These are phyloP conservation scores for Tetragnatha montana DNA, from an alignment of 2,888 invertebrate species.

Conservation along the genomic window DNA sequence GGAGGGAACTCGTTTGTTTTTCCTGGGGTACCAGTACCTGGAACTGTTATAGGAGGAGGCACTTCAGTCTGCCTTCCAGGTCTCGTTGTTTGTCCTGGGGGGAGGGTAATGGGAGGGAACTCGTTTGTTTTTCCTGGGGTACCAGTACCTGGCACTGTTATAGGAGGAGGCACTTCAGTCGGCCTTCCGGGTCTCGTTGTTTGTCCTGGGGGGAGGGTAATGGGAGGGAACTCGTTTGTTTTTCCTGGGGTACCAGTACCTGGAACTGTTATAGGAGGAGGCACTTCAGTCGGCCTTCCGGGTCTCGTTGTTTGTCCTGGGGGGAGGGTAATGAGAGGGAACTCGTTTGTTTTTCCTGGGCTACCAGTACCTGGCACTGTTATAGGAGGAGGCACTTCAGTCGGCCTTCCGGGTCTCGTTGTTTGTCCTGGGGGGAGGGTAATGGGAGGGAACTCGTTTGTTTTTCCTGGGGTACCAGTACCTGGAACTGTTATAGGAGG, in stretches of 20 bases:
- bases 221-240: background rate
- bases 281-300: background rate
- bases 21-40: background rate
- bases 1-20: background rate
- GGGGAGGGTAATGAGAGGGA: background rate
- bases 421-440: background rate
- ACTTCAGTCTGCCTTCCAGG: background rate
- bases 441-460: background rate
- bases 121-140: background rate
- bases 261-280: background rate
- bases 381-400: no score
- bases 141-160: background rate
- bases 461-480: background rate
- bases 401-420: background rate
- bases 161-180: background rate
- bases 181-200: background rate
- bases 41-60: background rate
- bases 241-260: no score
- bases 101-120: no score
- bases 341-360: no score
- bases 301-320: background rate
- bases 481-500: background rate
- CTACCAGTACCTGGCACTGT: no score
- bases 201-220: background rate
- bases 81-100: background rate